A percentile compares a stretch with the other conserved stretches of the same genome.
Conservation (phyloP, 2,888 invertebrate genomes). For the Gisinianus flammeolus region DNA sequence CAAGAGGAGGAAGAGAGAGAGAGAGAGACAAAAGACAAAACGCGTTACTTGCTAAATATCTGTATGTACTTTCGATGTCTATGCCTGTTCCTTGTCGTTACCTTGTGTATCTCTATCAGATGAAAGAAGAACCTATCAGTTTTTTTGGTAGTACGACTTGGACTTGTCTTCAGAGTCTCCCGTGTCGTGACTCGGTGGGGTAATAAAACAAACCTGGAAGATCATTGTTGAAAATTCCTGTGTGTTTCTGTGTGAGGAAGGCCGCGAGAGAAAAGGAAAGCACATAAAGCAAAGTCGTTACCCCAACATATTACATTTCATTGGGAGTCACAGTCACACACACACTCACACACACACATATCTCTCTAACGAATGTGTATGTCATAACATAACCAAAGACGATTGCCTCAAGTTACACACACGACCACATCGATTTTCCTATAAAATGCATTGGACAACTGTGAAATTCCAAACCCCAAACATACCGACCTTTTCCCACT, state of each 20-base stretch:
- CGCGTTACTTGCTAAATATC: too few species aligned
- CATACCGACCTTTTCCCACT: neutral
- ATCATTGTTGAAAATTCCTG: constrained; percentile 21
- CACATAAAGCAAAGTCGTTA: constrained; percentile 25
- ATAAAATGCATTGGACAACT: neutral
- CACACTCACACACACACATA: neutral
- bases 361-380: too few species aligned
- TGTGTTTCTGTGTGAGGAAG: neutral
- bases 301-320: constrained; percentile 16
- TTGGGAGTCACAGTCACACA: neutral
- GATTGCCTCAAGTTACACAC: neutral
- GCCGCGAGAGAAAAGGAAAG: constrained; percentile 1
- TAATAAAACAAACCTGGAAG: constrained; percentile 28
- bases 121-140: too few species aligned
- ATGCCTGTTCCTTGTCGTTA: too few species aligned
- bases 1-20: too few species aligned
- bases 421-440: constrained; percentile 12
- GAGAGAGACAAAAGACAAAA: too few species aligned
- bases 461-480: neutral
- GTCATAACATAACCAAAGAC: too few species aligned
- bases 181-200: constrained; percentile 6
- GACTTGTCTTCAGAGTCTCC: neutral
- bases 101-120: too few species aligned
- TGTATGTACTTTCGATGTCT: too few species aligned
- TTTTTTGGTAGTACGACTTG: too few species aligned